A percentile compares a stretch with the other conserved stretches of the same genome.
phyloP scores from a whole-genome alignment of 1,140 invertebrate genomes.

The Cyclargus thomasi region DNA sequence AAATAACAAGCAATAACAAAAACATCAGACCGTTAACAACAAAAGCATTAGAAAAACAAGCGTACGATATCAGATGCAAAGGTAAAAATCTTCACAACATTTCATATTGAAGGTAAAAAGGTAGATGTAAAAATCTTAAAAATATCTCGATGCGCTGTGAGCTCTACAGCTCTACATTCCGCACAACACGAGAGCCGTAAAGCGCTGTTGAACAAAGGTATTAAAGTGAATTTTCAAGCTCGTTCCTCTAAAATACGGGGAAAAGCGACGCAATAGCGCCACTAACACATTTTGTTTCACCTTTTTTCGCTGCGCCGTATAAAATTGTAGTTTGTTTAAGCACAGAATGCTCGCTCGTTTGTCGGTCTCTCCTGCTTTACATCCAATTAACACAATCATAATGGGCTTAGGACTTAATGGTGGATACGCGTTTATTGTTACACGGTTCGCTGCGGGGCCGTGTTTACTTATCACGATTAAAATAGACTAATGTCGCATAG shows the following conservation, averaged over 20 bases:
- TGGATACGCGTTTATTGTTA: background rate
- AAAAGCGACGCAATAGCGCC: slow-evolving; percentile 50
- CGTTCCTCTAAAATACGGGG: slow-evolving; percentile 47
- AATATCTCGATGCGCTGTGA: slow-evolving; percentile 41
- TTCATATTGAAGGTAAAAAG: slow-evolving; percentile 22
- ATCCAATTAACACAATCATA: slow-evolving; percentile 11
- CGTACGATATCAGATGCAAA: background rate
- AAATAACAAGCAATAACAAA: too few relatives aligned
- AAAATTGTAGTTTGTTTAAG: slow-evolving; percentile 59
- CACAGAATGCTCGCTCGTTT: slow-evolving; percentile 16
- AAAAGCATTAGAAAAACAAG: too few relatives aligned
- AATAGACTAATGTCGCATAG: background rate
- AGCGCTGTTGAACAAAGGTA: slow-evolving; percentile 67
- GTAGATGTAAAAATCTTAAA: slow-evolving; percentile 39
- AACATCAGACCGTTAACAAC: too few relatives aligned
- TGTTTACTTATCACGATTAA: background rate
- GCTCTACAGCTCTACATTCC: slow-evolving; percentile 51
- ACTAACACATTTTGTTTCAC: slow-evolving; percentile 53
- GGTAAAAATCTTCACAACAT: slow-evolving; percentile 4
- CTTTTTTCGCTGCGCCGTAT: slow-evolving; percentile 47
- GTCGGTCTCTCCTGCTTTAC: slow-evolving; percentile 1
- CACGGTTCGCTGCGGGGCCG: background rate
- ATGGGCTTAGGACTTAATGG: background rate
- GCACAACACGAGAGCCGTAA: slow-evolving; percentile 53
- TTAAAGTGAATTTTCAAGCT: slow-evolving; percentile 67